Evolutionary conservation across 2,797 vertebrate genomes (phyloP), one percentile per base, ranked within the genome.

Genomic region (Myoxocephalus aenaeus): DNA sequence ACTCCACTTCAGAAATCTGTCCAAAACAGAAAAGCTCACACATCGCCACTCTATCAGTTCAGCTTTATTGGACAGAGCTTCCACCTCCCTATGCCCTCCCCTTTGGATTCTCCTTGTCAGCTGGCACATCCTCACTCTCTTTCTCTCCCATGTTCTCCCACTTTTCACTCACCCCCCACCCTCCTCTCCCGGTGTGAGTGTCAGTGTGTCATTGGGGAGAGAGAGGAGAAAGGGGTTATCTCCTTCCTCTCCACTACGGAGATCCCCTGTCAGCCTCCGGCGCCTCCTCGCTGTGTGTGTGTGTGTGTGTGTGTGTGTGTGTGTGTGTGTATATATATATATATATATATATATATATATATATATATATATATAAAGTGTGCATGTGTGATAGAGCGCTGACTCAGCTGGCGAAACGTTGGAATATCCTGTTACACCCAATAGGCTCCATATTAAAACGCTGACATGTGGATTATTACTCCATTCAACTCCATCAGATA

Each of bases 391-490:
- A 65, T 38, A 27, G 70, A 81, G 70, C 10, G 86, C 88, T 90
- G 89, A 89, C 77, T 92, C 88, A 89, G 86, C 75, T 4, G 1
- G 53, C 61, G 70, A 80, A 82, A 77, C 13, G 11, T 73, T 56
- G 44, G 75, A 86, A 67, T 72, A 81, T 79, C 65, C 50, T 36
- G 73, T 78, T 80, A 62, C 54, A 63, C 70, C 68, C 65, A 87
- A 86, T 78, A 65, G 85, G 78, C 59, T 53, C 75, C 79, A 32
- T 75, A 83, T 89, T 87, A 86, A 89, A 90, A 86, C 0, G 83
- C 91, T 90, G 89, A 90, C 86, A 86, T 80, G 73, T 73, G 77
- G 85, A 86, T 90, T 87, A 92, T 90, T 86, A 77, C 87, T 66
- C 75, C 82, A 81, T 90, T 90, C 77, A 85, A 75, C 73, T 75